phyloP scores from a whole-genome alignment of 2,797 vertebrate genomes.

The Tarsius wallacei region DNA sequence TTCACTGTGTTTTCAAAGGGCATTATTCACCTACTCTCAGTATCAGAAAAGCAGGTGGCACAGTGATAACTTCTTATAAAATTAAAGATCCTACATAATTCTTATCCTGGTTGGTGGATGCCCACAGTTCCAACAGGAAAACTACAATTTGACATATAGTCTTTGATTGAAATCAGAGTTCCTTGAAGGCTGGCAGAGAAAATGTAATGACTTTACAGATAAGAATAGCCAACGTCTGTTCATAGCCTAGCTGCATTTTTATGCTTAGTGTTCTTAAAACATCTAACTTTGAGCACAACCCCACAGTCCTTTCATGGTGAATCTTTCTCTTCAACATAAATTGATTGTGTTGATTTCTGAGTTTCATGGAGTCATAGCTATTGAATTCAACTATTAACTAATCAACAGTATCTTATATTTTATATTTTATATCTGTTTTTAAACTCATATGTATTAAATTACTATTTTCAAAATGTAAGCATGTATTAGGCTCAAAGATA shows the following conservation, averaged over 20 bases:
- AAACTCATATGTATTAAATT: neutral
- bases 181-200: neutral
- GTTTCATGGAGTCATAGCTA: too few relatives aligned
- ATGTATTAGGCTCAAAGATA: neutral
- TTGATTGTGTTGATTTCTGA: neutral
- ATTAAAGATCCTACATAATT: neutral
- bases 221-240: neutral
- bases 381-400: neutral
- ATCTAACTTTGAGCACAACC: neutral
- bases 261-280: neutral
- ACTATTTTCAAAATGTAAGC: neutral
- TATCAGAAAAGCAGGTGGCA: neutral
- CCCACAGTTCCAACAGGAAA: neutral
- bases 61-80: rapidly evolving
- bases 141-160: neutral
- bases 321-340: neutral
- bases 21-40: neutral
- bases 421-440: neutral
- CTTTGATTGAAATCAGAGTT: neutral
- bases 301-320: neutral
- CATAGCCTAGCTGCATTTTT: neutral
- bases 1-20: neutral
- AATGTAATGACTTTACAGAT: neutral
- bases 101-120: neutral
- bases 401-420: neutral